Conservation (phyloP, 2,888 invertebrate species). For the Eurytoma adleriae region DNA sequence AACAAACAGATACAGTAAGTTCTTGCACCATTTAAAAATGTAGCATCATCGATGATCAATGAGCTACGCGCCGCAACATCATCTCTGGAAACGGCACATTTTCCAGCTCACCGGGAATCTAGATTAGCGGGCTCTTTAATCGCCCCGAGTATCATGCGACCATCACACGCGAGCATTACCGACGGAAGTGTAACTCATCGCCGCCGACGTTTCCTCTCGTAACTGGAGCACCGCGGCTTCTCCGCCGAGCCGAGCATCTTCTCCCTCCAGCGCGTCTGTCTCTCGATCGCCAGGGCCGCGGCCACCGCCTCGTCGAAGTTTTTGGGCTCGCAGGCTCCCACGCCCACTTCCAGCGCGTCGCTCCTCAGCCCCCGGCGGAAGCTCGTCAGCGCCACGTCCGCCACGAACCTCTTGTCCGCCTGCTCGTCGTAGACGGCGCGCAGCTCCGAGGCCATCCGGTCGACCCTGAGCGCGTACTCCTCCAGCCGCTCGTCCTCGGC, state of each 20-base stretch:
- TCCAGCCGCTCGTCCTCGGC: background rate
- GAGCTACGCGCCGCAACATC: too few relatives aligned
- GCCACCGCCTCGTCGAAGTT: conserved; percentile 35
- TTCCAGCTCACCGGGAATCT: too few relatives aligned
- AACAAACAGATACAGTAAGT: too few relatives aligned
- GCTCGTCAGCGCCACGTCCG: conserved; percentile 25
- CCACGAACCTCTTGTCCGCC: background rate
- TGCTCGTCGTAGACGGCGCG: conserved; percentile 28
- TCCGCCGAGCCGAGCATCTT: background rate
- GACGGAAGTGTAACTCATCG: background rate
- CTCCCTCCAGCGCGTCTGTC: conserved; percentile 6
- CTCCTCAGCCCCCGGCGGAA: conserved; percentile 36
- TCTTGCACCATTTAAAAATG: too few relatives aligned
- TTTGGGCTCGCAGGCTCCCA: conserved; percentile 20
- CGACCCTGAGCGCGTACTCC: conserved; percentile 22
- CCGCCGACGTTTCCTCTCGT: background rate
- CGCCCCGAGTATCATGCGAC: too few relatives aligned
- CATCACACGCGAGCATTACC: too few relatives aligned
- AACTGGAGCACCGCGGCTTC: too few relatives aligned
- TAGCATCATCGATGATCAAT: too few relatives aligned
- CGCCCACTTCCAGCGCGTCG: conserved; percentile 33
- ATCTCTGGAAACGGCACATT: too few relatives aligned
- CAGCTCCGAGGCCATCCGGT: conserved; percentile 14
- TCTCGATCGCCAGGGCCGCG: conserved; percentile 28
- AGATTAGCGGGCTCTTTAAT: too few relatives aligned